Base-by-base conservation (phyloP, 2,113 vertebrate species). In the Malaclemys terrapin region DNA sequence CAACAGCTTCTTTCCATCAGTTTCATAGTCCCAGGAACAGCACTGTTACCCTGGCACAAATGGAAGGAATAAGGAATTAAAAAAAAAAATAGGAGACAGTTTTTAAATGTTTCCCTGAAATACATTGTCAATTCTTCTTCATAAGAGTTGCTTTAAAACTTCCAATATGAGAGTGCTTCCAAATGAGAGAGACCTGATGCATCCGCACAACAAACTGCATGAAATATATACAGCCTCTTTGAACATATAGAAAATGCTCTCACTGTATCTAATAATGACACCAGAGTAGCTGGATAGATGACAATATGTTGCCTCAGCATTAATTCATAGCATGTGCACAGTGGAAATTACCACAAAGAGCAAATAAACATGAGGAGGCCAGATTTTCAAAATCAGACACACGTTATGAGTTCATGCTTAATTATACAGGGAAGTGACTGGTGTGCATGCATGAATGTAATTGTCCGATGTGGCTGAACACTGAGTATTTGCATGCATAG, bases 401-500 rank as follows among this genome's bases (percentile, higher is more conserved):
- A 45, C 5, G 12, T 11, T 76, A 42, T 13, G 72, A 45, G 38
- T 24, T 42, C 42, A 42, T 76, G 10, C 24, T 42, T 76, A 76
- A 45, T 76, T 76, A 45, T 45, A 42, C 20, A 22, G 12, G 72
- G 22, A 76, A 76, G 24, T 13, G 24, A 25, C 10, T 45, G 24
- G 42, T 25, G 11, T 27, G 20, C 42, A 14, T 76, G 11, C 24
- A 76, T 27, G 11, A 14, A 76, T 27, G 42, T 76, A 76, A 76
- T 4, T 76, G 24, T 45, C 72, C 25, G 12, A 76, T 45, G 38
- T 76, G 42, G 25, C 38, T 76, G 22, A 45, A 42, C 72, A 45
- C 10, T 45, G 24, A 5, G 42, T 12, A 76, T 45, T 27, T 76
- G 38, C 8, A 6, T 25, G 19, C 31, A 4, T 0, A 1, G 49